Evolutionary conservation across 2,888 invertebrate species (phyloP).

Genomic region (Hirtodrosophila cameraria): DNA sequence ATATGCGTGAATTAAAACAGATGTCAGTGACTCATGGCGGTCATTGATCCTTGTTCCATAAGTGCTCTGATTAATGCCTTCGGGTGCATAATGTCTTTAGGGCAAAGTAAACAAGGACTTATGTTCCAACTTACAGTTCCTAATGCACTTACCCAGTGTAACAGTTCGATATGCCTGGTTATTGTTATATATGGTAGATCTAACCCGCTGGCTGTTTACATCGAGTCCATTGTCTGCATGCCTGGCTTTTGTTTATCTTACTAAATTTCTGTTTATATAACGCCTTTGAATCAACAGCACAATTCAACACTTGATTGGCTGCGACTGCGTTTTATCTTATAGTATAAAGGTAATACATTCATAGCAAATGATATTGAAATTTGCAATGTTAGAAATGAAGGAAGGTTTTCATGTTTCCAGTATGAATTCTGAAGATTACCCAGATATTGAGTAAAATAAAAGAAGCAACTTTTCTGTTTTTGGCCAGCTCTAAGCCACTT

Average conservation of each 20-base stretch:
- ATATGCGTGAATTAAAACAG: conserved; percentile 63
- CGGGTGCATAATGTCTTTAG: conserved; percentile 32
- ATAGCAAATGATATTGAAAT: no score
- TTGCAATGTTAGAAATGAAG: no score
- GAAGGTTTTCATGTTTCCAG: no score
- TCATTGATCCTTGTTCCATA: conserved; percentile 58
- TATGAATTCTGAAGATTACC: no score
- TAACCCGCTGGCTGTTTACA: conserved; percentile 15
- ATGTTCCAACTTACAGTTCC: conserved; percentile 34
- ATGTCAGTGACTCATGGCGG: conserved; percentile 57
- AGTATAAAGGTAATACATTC: neutral
- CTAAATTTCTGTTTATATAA: conserved; percentile 44
- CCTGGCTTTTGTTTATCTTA: conserved; percentile 50
- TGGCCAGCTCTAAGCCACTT: no score
- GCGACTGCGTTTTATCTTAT: neutral
- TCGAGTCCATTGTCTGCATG: conserved; percentile 6
- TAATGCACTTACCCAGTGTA: conserved; percentile 38
- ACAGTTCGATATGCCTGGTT: conserved; percentile 14
- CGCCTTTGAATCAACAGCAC: conserved; percentile 28
- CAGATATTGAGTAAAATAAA: no score
- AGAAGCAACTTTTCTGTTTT: no score
- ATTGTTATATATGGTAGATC: conserved; percentile 20
- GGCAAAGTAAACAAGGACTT: conserved; percentile 52
- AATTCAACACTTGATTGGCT: conserved; percentile 15
- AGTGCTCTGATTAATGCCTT: conserved; percentile 62